Conservation (phyloP, 2,888 invertebrate genomes). For the Acanthosepion lycidas region DNA sequence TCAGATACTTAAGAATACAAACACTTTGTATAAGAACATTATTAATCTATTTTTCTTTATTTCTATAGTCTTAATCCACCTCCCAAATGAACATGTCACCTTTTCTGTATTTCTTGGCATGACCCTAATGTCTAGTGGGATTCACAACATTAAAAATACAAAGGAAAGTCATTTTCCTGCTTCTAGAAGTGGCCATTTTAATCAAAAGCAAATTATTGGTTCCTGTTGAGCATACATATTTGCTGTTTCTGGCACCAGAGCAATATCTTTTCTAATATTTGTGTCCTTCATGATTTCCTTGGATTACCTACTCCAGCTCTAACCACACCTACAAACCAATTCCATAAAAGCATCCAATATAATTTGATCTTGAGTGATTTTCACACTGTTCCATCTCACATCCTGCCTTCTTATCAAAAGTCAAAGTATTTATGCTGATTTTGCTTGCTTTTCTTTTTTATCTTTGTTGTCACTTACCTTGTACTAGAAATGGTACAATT, state of each 20-base stretch:
- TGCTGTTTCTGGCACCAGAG: not conserved
- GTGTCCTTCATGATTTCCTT: not conserved
- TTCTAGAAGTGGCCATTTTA: slow-evolving; percentile 1
- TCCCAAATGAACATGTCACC: not conserved
- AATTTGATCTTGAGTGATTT: not conserved
- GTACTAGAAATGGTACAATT: not conserved
- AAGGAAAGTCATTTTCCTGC: slow-evolving; percentile 18
- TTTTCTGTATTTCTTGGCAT: not conserved
- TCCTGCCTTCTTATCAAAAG: not conserved
- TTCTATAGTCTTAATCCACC: not conserved
- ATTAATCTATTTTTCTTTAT: slow-evolving; percentile 14
- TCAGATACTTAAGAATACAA: not conserved
- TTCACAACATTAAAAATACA: not conserved
- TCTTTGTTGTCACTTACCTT: not conserved
- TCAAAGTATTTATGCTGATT: not conserved
- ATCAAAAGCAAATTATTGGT: not conserved
- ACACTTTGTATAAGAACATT: not conserved
- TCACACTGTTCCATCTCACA: not conserved
- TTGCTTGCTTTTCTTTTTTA: not conserved
- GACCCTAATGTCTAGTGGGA: not conserved
- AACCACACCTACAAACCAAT: not conserved
- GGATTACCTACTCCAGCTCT: not conserved
- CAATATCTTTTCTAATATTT: not conserved
- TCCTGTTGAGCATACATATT: not conserved
- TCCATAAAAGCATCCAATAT: not conserved